phyloP scores from a whole-genome alignment of 2,113 vertebrate genomes.

The Aramus guarauna region DNA sequence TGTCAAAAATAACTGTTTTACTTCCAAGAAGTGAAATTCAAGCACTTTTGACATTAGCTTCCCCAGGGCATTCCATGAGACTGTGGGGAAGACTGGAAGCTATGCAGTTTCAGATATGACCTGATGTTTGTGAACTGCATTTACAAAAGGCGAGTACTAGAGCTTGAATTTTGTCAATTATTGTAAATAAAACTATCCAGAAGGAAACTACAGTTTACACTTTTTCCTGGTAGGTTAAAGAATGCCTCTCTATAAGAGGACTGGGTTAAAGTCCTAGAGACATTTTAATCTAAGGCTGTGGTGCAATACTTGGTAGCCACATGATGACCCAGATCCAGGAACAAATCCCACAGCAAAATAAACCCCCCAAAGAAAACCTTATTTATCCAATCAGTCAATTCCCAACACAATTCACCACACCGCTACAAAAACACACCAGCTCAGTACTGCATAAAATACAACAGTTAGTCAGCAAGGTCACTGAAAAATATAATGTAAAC shows the following conservation, averaged over 20 bases:
- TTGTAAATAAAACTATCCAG: neutral
- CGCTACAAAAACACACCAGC: neutral
- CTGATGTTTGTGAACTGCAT: neutral
- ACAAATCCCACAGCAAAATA: neutral
- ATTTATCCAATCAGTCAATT: neutral
- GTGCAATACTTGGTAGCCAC: neutral
- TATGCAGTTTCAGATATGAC: neutral
- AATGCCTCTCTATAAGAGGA: neutral
- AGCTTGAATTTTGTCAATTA: neutral
- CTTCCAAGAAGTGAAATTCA: neutral
- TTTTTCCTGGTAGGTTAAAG: neutral
- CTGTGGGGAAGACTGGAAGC: neutral
- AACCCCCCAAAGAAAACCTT: neutral
- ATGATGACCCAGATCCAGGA: constrained; percentile 1
- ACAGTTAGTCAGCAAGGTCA: neutral
- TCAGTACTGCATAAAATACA: neutral
- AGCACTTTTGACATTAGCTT: neutral
- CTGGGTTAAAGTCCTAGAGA: neutral
- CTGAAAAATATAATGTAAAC: neutral
- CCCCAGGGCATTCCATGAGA: neutral
- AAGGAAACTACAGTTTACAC: neutral
- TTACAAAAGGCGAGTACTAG: fast-evolving
- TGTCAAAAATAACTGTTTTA: neutral
- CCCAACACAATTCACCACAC: neutral
- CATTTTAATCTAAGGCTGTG: constrained; percentile 12